A percentile compares a stretch with the other conserved stretches of the same genome.
These are phyloP conservation scores for Lysandra bellargus DNA, from an alignment of 2,888 invertebrate genomes.

Conservation along the genomic window DNA sequence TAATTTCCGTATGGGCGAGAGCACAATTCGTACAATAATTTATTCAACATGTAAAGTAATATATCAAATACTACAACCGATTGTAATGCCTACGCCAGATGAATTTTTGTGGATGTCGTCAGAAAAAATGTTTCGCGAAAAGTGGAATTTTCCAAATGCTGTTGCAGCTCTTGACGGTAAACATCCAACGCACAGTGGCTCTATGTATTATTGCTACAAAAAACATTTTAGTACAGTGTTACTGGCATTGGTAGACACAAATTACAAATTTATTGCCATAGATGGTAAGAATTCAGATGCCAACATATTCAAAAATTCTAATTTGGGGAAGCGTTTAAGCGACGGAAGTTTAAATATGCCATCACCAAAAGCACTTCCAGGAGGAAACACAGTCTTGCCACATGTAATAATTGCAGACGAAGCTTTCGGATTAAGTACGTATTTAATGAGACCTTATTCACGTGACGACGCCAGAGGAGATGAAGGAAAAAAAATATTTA, in stretches of 20 bases:
- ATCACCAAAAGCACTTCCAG: constrained; percentile 30
- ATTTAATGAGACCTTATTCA: constrained; percentile 29
- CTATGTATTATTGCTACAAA: constrained; percentile 29
- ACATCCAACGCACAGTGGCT: constrained; percentile 27
- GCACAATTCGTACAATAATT: constrained; percentile 3
- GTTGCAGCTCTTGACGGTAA: constrained; percentile 25
- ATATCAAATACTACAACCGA: constrained; percentile 8
- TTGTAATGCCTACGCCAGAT: constrained; percentile 3
- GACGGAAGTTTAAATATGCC: constrained; percentile 29
- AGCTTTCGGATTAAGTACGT: too few species aligned
- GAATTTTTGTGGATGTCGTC: background rate
- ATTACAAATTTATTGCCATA: constrained; percentile 28
- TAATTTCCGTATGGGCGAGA: constrained; percentile 1
- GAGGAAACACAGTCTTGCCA: constrained; percentile 25
- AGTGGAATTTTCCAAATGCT: constrained; percentile 13
- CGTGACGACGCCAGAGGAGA: constrained; percentile 31
- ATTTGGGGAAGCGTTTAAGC: constrained; percentile 28
- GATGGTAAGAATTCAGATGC: constrained; percentile 23
- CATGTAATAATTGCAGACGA: constrained; percentile 10
- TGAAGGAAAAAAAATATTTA: constrained; percentile 36
- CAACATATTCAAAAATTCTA: constrained; percentile 30
- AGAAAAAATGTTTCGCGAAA: constrained; percentile 1
- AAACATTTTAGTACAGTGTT: constrained; percentile 26
- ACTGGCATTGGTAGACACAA: constrained; percentile 27
- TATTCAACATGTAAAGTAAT: constrained; percentile 8